Base-by-base conservation (phyloP, 2,113 vertebrate genomes). In the Notothenia rossii region DNA sequence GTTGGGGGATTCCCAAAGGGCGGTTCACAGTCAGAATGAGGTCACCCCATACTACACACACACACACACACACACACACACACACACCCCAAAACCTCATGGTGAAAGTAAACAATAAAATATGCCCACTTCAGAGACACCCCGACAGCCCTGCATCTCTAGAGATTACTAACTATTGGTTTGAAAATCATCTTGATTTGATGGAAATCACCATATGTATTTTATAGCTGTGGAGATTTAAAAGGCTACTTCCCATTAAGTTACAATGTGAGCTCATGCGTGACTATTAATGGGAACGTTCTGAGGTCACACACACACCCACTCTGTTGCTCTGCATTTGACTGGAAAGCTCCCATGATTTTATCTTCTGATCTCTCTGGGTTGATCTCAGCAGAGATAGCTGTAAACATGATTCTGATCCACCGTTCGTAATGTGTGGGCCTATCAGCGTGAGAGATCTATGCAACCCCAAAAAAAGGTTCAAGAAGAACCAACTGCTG, bases 1-100 rank as follows among this genome's bases (percentile, higher is more conserved):
- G 80, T 85, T 67, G 83, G 94, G 94, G 94, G 94, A 94, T 93
- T 95, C 93, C 93, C 94, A 89, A 56, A 90, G 91, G 91, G 92
- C 88, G 90, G 88, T 94, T 93, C 94, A 89, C 88, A 89, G 72
- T 82, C 69, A 85, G 88, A 88, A 94, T 95, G 92, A 95, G 93
- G 90, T 95, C 94, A 95, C 78, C 49, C 60, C 62, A 65, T 75
- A 51, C 73, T 80, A 83, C 54, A 77, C 67, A 75, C 82, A 82
- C 86, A 79, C 84, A 92, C 84, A 92, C 20, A 66, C 40, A 73
- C 54, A 80, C 87, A 81, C 83, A 85, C 74, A 84, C 48, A 49
- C 87, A 81, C 83, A 88, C 91, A 92, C 84, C 91, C 81, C 71
- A 84, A 92, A 84, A 89, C 81, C 81, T 89, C 68, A 70, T 55